A percentile compares a stretch with the other conserved stretches of the same genome.
These are phyloP conservation scores for Amphiura filiformis DNA, from an alignment of 35 echinoderm and acorn worm genomes.

Conservation along the genomic window DNA sequence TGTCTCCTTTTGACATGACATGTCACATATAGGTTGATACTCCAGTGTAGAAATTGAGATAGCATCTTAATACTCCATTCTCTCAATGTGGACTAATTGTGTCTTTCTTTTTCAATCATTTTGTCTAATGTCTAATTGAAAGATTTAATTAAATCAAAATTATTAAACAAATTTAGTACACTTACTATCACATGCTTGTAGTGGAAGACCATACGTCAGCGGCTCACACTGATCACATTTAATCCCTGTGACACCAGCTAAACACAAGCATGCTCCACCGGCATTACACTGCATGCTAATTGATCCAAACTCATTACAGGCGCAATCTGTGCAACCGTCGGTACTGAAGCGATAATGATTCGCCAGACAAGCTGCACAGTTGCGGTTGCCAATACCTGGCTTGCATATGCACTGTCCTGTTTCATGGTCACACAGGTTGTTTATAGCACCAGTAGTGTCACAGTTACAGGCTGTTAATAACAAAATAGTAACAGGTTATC, in stretches of 20 bases:
- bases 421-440: conserved; percentile 48
- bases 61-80: no score
- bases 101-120: no score
- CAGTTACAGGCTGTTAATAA: conserved; percentile 79
- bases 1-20: no score
- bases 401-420: conserved; percentile 85
- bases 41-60: no score
- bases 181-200: conserved; percentile 67
- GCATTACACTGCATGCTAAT: conserved; percentile 57
- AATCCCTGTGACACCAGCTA: conserved; percentile 47
- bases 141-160: no score
- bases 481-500: background rate
- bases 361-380: conserved; percentile 62
- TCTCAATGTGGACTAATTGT: no score
- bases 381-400: conserved; percentile 41
- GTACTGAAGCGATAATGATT: conserved; percentile 67
- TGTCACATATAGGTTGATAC: no score
- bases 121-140: no score
- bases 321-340: conserved; percentile 62
- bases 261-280: conserved; percentile 57
- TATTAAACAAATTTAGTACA: background rate
- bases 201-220: conserved; percentile 70
- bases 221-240: conserved; percentile 73
- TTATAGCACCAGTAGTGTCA: conserved; percentile 42
- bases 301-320: conserved; percentile 90